A percentile compares a stretch with the other conserved stretches of the same genome.
Conservation (phyloP, 2,797 vertebrate genomes). For the Lateolabrax maculatus region DNA sequence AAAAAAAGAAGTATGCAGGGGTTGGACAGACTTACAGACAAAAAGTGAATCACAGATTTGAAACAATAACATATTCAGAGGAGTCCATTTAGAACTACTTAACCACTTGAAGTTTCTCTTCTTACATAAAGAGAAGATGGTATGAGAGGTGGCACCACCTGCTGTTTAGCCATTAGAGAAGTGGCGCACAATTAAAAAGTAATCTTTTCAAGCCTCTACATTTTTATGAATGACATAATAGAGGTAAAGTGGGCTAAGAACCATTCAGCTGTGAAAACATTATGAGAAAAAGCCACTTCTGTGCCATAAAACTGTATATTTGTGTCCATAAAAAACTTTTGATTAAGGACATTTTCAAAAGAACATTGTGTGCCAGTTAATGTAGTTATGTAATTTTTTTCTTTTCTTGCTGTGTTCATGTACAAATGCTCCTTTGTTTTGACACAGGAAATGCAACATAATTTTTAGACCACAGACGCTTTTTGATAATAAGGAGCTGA, state of each 20-base stretch:
- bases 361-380: constrained; percentile 38
- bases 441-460: constrained; percentile 29
- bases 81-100: constrained; percentile 4
- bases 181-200: background rate
- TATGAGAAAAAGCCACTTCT: constrained; percentile 41
- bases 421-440: constrained; percentile 46
- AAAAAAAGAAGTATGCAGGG: background rate
- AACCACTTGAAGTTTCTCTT: constrained; percentile 4
- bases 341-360: constrained; percentile 35
- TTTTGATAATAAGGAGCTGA: constrained; percentile 53
- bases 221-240: constrained; percentile 21
- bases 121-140: background rate
- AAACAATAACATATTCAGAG: constrained; percentile 7
- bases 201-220: constrained; percentile 17
- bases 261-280: constrained; percentile 49
- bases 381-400: constrained; percentile 19
- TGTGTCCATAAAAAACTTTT: constrained; percentile 30
- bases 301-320: constrained; percentile 67
- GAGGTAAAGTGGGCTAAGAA: constrained; percentile 28
- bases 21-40: background rate
- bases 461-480: constrained; percentile 37
- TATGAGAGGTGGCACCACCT: constrained; percentile 47
- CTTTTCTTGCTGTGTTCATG: constrained; percentile 34
- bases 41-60: constrained; percentile 15
- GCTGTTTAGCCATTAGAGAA: constrained; percentile 29